These are phyloP conservation scores for Scomberomorus guttatus DNA, from an alignment of 2,797 vertebrate genomes.

Conservation along the genomic window DNA sequence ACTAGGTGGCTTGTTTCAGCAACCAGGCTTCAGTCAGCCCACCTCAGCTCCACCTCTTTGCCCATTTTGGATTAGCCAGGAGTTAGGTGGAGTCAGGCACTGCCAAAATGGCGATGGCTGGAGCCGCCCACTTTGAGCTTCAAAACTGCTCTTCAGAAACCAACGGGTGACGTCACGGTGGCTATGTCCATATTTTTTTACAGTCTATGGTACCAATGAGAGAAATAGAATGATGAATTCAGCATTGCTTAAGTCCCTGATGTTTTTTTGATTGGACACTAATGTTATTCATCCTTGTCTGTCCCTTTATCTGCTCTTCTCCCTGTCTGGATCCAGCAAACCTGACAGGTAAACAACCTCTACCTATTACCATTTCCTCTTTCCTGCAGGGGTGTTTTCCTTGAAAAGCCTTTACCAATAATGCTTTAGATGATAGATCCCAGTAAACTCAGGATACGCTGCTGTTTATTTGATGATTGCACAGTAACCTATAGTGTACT, in stretches of 20 bases:
- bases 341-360: constrained; percentile 95
- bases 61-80: too few relatives aligned
- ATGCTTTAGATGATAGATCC: constrained; percentile 46
- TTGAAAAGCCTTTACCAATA: constrained; percentile 44
- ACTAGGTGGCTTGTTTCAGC: too few relatives aligned
- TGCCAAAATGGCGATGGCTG: too few relatives aligned
- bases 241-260: constrained; percentile 46
- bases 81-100: too few relatives aligned
- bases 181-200: too few relatives aligned
- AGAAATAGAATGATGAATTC: constrained; percentile 40
- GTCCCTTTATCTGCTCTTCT: constrained; percentile 85
- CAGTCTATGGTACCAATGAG: too few relatives aligned
- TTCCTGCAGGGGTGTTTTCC: constrained; percentile 44
- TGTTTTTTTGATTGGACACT: constrained; percentile 61
- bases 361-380: constrained; percentile 57
- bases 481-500: constrained; percentile 17
- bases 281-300: constrained; percentile 78
- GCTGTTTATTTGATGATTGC: constrained; percentile 50
- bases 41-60: too few relatives aligned
- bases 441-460: constrained; percentile 24
- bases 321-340: constrained; percentile 92
- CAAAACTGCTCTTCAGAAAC: too few relatives aligned
- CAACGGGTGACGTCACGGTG: too few relatives aligned
- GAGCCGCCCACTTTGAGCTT: too few relatives aligned
- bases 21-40: too few relatives aligned